Conservation (phyloP, 2,888 invertebrate genomes). For the Stegophylla sp. region DNA sequence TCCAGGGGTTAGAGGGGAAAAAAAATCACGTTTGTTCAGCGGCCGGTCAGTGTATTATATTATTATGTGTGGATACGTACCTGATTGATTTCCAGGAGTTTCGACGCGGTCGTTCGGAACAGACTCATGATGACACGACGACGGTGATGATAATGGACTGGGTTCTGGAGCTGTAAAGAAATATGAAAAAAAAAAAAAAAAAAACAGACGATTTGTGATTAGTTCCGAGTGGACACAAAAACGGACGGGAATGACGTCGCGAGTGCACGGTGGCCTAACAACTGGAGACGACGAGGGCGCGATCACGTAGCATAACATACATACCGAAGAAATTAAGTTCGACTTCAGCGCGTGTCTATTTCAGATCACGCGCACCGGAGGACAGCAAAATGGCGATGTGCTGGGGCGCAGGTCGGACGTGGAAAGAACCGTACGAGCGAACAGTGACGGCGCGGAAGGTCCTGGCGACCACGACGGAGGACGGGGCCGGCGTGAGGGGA, state of each 20-base stretch:
- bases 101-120: slow-evolving; percentile 72
- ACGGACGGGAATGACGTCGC: neutral
- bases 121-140: slow-evolving; percentile 72
- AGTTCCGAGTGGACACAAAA: neutral
- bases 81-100: slow-evolving; percentile 70
- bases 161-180: too few species aligned
- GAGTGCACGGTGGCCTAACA: too few species aligned
- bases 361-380: neutral
- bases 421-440: slow-evolving; percentile 30
- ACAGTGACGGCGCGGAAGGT: neutral
- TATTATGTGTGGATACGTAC: slow-evolving; percentile 52
- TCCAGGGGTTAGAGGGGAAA: too few species aligned
- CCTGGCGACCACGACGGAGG: neutral
- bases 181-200: neutral
- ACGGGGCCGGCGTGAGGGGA: neutral
- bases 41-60: neutral
- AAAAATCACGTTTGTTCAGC: too few species aligned
- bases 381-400: slow-evolving; percentile 4
- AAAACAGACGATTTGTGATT: neutral
- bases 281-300: neutral
- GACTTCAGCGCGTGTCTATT: neutral
- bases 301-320: neutral
- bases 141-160: too few species aligned
- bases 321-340: slow-evolving; percentile 11
- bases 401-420: slow-evolving; percentile 1